phyloP scores from a whole-genome alignment of 2,797 vertebrate genomes.

The Gallinago nigripennis region DNA sequence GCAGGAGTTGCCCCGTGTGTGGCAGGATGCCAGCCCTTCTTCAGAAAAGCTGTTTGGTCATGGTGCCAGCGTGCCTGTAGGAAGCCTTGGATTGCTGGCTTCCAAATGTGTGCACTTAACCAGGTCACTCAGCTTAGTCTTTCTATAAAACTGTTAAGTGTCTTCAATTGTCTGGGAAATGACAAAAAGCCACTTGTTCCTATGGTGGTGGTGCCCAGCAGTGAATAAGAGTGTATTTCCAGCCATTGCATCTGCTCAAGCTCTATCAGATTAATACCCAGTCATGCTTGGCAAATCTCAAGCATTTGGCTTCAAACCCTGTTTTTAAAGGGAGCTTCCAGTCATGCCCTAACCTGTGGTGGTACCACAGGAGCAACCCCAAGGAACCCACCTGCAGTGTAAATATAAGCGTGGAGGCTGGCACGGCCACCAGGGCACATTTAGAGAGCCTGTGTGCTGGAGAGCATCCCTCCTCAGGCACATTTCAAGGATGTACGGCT shows the following conservation, averaged over 20 bases:
- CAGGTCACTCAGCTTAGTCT: background rate
- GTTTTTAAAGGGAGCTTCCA: background rate
- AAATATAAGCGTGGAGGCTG: background rate
- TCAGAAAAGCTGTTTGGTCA: background rate
- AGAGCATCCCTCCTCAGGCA: background rate
- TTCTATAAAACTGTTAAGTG: background rate
- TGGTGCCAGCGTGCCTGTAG: background rate
- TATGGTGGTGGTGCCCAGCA: background rate
- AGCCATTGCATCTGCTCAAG: background rate
- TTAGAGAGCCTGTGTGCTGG: background rate
- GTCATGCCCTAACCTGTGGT: background rate
- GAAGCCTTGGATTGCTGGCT: background rate
- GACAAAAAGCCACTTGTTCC: background rate
- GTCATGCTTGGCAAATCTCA: background rate
- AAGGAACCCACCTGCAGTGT: background rate
- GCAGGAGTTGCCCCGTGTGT: background rate
- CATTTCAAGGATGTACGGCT: background rate
- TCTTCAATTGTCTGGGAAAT: background rate
- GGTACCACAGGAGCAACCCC: background rate
- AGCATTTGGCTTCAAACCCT: background rate
- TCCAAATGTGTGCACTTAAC: background rate
- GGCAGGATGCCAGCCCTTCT: background rate
- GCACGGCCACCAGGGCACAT: accelerated
- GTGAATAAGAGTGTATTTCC: background rate
- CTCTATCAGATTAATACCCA: background rate